Evolutionary conservation across 1,140 invertebrate genomes (phyloP).

Genomic region (Orchestia grillus): DNA sequence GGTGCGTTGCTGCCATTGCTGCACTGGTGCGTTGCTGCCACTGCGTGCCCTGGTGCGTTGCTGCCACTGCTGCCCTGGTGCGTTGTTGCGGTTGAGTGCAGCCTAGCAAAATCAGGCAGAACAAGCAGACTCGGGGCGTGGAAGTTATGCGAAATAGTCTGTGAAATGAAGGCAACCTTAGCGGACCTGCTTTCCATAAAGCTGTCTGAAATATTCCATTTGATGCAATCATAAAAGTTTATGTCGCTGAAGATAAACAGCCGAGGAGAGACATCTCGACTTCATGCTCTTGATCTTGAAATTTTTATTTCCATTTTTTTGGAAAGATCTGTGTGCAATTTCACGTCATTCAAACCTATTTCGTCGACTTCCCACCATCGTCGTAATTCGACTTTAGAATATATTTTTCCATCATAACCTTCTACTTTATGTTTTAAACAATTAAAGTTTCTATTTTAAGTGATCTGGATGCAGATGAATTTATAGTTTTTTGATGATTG

Average conservation of each 20-base stretch:
- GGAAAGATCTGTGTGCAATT: neutral
- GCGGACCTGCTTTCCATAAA: neutral
- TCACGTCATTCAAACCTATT: neutral
- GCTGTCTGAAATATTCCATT: neutral
- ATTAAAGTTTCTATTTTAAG: too few species aligned
- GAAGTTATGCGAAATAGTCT: neutral
- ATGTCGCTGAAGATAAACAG: neutral
- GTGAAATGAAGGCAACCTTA: neutral
- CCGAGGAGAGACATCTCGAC: neutral
- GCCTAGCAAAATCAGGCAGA: neutral
- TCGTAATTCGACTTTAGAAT: too few species aligned
- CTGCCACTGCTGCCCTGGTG: too few species aligned
- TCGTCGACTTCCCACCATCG: neutral
- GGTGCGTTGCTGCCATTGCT: neutral
- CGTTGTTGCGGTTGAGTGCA: too few species aligned
- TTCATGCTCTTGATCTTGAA: neutral
- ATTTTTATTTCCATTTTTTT: neutral
- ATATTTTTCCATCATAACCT: too few species aligned
- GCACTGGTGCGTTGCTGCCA: too few species aligned
- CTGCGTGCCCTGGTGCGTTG: neutral
- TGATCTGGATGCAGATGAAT: too few species aligned
- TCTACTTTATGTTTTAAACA: too few species aligned
- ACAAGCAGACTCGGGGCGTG: neutral
- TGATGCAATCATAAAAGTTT: neutral
- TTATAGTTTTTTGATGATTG: too few species aligned